Percentiles rank a stretch among this genome's conserved stretches.
These are phyloP conservation scores for Hofmannophila pseudospretella DNA, from an alignment of 2,888 invertebrate species.

Conservation along the genomic window DNA sequence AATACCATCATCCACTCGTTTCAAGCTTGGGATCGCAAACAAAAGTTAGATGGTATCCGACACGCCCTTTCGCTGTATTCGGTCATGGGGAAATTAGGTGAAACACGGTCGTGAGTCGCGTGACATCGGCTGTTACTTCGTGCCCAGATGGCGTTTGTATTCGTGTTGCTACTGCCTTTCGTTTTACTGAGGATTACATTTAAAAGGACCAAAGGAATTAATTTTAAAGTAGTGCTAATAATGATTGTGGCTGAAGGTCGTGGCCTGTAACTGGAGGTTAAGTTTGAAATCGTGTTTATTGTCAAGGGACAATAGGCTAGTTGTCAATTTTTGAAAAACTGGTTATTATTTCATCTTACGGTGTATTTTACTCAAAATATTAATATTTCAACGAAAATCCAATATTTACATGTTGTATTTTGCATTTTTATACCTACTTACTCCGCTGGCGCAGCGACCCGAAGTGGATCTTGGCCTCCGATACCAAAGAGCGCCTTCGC, in stretches of 20 bases:
- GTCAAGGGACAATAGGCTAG: no score
- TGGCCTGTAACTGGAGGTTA: not conserved
- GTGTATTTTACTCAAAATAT: no score
- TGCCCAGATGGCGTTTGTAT: conserved; percentile 4
- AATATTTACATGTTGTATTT: no score
- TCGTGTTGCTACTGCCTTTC: not conserved
- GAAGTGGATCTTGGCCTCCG: no score
- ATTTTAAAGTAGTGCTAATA: not conserved
- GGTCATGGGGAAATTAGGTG: conserved; percentile 19
- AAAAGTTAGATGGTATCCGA: conserved; percentile 12
- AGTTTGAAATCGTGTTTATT: not conserved
- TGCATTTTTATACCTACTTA: no score
- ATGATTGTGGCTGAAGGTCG: not conserved
- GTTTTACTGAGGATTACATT: conserved; percentile 3
- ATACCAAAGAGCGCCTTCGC: no score
- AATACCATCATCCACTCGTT: conserved; percentile 1
- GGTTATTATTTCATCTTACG: no score
- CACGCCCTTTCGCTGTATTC: conserved; percentile 36
- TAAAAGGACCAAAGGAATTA: not conserved
- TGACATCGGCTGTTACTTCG: conserved; percentile 13
- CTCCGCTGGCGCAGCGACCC: no score
- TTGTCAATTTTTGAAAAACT: no score
- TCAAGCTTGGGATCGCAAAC: conserved; percentile 4
- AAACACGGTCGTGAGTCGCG: conserved; percentile 15
- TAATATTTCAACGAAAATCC: no score